Evolutionary conservation across 2,888 invertebrate species (phyloP), one percentile per base, ranked within the genome.

Genomic region (Kuschelorhynchus macadamiae): DNA sequence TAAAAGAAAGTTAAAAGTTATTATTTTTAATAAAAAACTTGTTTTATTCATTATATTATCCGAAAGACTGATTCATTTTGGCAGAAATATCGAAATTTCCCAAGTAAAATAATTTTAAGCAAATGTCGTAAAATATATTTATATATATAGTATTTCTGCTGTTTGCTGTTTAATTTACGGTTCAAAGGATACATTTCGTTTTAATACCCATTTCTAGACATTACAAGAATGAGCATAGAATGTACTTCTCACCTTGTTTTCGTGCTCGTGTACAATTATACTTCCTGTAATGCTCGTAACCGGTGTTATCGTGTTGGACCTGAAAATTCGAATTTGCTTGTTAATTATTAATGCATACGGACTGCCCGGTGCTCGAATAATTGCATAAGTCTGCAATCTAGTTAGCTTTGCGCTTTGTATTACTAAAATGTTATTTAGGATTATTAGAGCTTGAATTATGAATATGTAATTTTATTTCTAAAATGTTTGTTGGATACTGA

Each of bases 301-400:
- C 30, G 4, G 30, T 30, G 30, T 30, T 30, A 41, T 16, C 42
- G 42, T 16, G 42, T 41, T 41, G 16, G 14, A n/a, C 7, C 12
- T 16, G 12, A 41, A 41, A 14, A 14, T 16, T 4, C 7, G 16
- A 41, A 12, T 12, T 12, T 41, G 42, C 42, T 41, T 41, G 4
- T 7, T 41, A 12, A 41, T 41, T 41, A 41, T 41, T 41, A 41
- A 41, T 41, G 42, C 16, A 41, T 16, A 16, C 42, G 42, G 42
- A 12, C 42, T 41, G 4, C 16, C 42, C 4, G 42, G 12, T n/a
- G 16, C 14, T n/a, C 42, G 42, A 12, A 16, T 14, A 41, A 41
- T 41, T 41, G 42, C 30, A 30, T 41, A 41, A 41, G 42, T 41
- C 42, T 41, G 16, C 42, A 41, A 41, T 41, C 14, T 16, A 41